phyloP scores from a whole-genome alignment of 2,113 vertebrate genomes.

The Gallinago undulata region DNA sequence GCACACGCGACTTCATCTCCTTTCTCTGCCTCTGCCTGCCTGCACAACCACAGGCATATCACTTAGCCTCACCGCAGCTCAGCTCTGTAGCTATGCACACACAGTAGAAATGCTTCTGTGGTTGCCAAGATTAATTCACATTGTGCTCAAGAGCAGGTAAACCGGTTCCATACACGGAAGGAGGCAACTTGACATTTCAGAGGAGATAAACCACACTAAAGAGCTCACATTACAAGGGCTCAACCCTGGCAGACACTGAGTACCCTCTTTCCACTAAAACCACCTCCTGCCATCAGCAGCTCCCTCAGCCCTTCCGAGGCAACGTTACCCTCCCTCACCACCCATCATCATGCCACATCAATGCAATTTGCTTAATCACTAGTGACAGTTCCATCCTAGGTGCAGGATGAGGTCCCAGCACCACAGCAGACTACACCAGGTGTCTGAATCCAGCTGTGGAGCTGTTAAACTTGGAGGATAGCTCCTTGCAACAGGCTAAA shows the following conservation, averaged over 20 bases:
- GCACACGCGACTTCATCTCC: neutral
- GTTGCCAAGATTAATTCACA: neutral
- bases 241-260: neutral
- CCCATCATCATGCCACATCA: neutral
- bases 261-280: neutral
- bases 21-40: neutral
- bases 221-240: slow-evolving; percentile 17
- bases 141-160: neutral
- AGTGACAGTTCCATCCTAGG: neutral
- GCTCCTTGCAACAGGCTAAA: slow-evolving; percentile 58
- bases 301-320: neutral
- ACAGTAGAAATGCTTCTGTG: neutral
- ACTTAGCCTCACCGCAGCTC: neutral
- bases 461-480: slow-evolving; percentile 44
- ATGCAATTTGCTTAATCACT: neutral
- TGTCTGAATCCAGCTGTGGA: neutral
- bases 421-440: neutral
- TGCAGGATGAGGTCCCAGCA: slow-evolving; percentile 7
- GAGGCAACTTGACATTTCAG: slow-evolving; percentile 23
- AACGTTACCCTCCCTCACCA: neutral
- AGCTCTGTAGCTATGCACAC: neutral
- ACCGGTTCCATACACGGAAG: neutral
- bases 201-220: slow-evolving; percentile 25
- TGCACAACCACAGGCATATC: neutral
- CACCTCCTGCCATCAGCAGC: neutral